A percentile compares a stretch with the other conserved stretches of the same genome.
Conservation (phyloP, 1,140 invertebrate species). For the Cardiocondyla obscurior region DNA sequence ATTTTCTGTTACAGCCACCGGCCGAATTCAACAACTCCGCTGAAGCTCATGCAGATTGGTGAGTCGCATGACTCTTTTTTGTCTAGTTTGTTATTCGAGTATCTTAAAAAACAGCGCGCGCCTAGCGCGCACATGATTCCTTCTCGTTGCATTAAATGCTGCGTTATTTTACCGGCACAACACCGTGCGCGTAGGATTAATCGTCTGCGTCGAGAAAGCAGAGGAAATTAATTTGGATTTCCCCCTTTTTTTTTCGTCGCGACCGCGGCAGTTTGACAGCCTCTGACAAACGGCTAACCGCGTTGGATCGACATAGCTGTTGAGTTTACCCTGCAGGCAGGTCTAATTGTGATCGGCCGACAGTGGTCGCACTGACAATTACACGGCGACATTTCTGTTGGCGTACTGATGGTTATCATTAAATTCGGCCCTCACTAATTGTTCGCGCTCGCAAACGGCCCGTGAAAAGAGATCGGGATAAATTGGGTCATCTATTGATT, state of each 20-base stretch:
- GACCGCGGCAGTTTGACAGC: conserved; percentile 10
- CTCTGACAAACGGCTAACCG: conserved; percentile 50
- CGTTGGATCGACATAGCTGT: neutral
- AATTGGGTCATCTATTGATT: neutral
- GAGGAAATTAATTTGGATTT: conserved; percentile 26
- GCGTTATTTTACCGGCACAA: conserved; percentile 38
- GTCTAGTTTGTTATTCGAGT: no score
- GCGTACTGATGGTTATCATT: conserved; percentile 45
- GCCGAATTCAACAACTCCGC: no score
- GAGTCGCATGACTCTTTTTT: no score
- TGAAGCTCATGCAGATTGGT: no score
- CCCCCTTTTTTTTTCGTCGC: neutral
- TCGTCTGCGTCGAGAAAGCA: neutral
- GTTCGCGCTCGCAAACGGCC: conserved; percentile 11
- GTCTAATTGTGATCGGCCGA: conserved; percentile 45
- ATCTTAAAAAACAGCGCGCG: no score
- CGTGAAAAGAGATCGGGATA: conserved; percentile 8
- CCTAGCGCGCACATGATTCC: no score
- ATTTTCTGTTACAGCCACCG: no score
- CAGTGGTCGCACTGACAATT: conserved; percentile 44
- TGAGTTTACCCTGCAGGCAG: conserved; percentile 29
- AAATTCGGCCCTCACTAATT: conserved; percentile 43
- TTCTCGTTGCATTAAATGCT: conserved; percentile 46
- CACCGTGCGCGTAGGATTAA: neutral
- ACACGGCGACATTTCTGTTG: conserved; percentile 45